Evolutionary conservation across 2,113 vertebrate species (phyloP), one percentile per base, ranked within the genome.

Genomic region (Geococcyx californianus): DNA sequence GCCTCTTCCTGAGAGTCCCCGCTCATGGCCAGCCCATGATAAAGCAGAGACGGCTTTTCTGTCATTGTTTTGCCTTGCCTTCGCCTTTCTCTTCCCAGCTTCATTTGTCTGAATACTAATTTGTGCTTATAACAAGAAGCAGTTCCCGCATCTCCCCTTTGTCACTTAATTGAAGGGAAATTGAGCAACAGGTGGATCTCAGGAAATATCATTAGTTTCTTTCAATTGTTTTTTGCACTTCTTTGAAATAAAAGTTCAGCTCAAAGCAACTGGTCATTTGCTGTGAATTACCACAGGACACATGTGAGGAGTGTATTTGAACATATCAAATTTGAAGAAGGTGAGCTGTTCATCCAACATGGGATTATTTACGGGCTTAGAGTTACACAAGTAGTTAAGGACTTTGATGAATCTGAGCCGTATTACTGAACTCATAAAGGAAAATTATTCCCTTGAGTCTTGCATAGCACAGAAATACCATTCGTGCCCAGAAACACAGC

Each of bases 151-250:
- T 79, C 80, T 96, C 95, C 93, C 79, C 73, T 96, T 94, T 92
- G 72, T 93, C 10, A 0, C 88, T 89, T 97, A 96, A 96, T 93
- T 96, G 94, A 96, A 94, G 93, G 92, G 95, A 95, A 96, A 92
- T 88, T 87, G 79, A 93, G 90, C 79, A 96, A 96, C 93, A 96
- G 93, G 95, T 96, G 95, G 85, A 94, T 96, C 92, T 94, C 93
- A 94, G 93, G 90, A 96, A 95, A 95, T 87, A 91, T 89, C 83
- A 90, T 95, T 95, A 93, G 73, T 63, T 80, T 92, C 83, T 64
- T 94, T 93, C 34, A 6, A 90, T 95, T 94, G 85, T 88, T 96
- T 96, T 93, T 96, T 90, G 80, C 82, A 89, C 64, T 92, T 90
- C 79, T 94, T 86, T 96, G 94, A 94, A 95, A 89, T 90, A 92